Percentiles rank a stretch among this genome's conserved stretches.
These are phyloP conservation scores for Chlorops oryzae DNA, from an alignment of 1,140 invertebrate species.

Conservation along the genomic window DNA sequence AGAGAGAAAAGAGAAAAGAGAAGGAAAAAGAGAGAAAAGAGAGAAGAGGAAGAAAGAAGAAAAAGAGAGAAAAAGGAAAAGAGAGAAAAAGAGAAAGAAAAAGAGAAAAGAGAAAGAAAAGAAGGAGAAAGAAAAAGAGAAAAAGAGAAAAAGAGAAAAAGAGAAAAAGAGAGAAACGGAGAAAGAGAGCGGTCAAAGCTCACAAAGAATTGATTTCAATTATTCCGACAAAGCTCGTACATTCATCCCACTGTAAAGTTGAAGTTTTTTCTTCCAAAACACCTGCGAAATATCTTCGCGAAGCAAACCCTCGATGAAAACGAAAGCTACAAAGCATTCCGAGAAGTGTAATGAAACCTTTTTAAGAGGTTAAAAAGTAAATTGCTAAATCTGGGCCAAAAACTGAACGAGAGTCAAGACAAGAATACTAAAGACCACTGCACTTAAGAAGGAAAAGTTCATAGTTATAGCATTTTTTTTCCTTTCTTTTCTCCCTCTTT, in stretches of 20 bases:
- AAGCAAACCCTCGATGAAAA: too few species aligned
- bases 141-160: not conserved
- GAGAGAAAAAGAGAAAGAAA: not conserved
- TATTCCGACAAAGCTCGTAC: not conserved
- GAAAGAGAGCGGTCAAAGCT: not conserved
- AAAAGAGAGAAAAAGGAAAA: not conserved
- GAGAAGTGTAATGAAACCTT: too few species aligned
- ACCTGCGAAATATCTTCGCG: conserved; percentile 1
- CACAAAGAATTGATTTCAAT: not conserved
- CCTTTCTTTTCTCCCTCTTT: too few species aligned
- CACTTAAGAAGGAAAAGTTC: too few species aligned
- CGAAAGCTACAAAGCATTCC: too few species aligned
- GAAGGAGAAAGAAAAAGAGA: not conserved
- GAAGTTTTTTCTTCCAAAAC: conserved; percentile 33
- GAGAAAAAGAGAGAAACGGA: not conserved
- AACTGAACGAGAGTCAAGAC: too few species aligned
- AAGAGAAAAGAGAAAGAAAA: not conserved
- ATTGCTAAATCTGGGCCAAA: too few species aligned
- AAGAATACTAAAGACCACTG: too few species aligned
- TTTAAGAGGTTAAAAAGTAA: too few species aligned
- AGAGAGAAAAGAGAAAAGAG: too few species aligned
- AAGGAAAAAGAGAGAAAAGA: too few species aligned
- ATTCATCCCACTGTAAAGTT: conserved; percentile 17
- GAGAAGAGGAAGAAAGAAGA: not conserved
- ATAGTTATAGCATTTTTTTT: too few species aligned